Base-by-base conservation (phyloP, 2,888 invertebrate genomes). In the Incurvaria masculella region DNA sequence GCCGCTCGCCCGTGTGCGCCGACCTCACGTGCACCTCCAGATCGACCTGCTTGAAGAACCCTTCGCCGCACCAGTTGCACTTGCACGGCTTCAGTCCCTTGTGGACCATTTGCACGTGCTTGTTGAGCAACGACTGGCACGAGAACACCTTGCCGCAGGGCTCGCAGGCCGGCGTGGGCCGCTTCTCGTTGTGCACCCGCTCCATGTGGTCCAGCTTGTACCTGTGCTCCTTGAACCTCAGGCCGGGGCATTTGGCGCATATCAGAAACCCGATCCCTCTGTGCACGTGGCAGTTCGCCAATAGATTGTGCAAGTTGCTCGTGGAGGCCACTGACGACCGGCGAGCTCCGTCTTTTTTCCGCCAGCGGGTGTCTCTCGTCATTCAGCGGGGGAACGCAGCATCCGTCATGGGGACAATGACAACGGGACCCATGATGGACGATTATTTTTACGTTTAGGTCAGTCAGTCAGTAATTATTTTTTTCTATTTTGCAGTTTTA, bases 1-100 rank as follows among this genome's bases (percentile, higher is more conserved):
- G 84, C 44, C 79, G 68, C 8, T 79, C 78, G 40, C 72, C 74
- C 2, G 69, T 33, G 33, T 33, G 33, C 33, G 3, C 14, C 3
- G 14, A 33, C 33, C 33, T 33, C 33, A 14, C 4, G 33, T 33
- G 33, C 3, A 3, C 3, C 8, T 33, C 33, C 11, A 33, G 14
- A 3, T 33, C 33, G 8, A 8, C 3, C 14, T 33, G 8, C 14
- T 33, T 33, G 33, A 14, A 3, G 14, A 33, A 33, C 8, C 14
- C 8, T n/a, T 33, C 33, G 3, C 14, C 3, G 14, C 33, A 33
- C 14, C 14, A 8, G 11, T 33, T 33, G 33, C 33, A 33, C 14
- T 33, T 33, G 14, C 14, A n/a, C 3, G 33, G 14, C 14, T 33
- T 33, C 33, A 33, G 4, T 33, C 4, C 14, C 6, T 11, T 8